phyloP scores from a whole-genome alignment of 2,888 invertebrate genomes.

The Hesperia comma region DNA sequence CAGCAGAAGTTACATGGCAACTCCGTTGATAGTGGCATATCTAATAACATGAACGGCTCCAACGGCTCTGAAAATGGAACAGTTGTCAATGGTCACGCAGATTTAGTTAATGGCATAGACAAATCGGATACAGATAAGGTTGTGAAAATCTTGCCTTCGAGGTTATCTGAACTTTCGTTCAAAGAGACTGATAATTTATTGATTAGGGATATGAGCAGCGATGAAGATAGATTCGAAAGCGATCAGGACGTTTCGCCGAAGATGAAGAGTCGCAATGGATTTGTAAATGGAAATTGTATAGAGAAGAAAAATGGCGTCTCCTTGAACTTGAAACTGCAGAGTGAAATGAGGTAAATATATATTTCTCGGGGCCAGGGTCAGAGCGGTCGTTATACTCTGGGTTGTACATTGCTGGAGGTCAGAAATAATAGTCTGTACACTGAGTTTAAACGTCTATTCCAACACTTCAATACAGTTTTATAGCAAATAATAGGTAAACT shows the following conservation, averaged over 20 bases:
- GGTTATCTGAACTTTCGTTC: constrained; percentile 69
- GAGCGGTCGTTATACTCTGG: too few relatives aligned
- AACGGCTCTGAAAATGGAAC: constrained; percentile 52
- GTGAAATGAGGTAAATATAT: constrained; percentile 73
- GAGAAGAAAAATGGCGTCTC: constrained; percentile 74
- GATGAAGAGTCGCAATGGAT: constrained; percentile 53
- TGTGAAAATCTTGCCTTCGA: constrained; percentile 56
- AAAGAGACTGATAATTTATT: constrained; percentile 65
- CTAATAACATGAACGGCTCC: constrained; percentile 65
- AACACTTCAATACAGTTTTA: too few relatives aligned
- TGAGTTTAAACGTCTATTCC: too few relatives aligned
- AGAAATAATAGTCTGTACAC: too few relatives aligned
- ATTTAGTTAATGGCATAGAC: constrained; percentile 38
- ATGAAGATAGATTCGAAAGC: constrained; percentile 71
- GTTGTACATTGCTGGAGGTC: too few relatives aligned
- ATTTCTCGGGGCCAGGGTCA: too few relatives aligned
- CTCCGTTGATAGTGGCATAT: constrained; percentile 77
- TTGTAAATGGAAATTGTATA: constrained; percentile 47
- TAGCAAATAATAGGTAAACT: too few relatives aligned
- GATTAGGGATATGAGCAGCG: constrained; percentile 65
- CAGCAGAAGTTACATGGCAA: constrained; percentile 70
- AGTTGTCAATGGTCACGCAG: constrained; percentile 45
- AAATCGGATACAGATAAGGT: constrained; percentile 50
- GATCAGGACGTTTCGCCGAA: constrained; percentile 65
- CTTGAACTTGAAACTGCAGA: constrained; percentile 73